Percentiles rank a stretch among this genome's conserved stretches.
Conservation (phyloP, 2,113 vertebrate genomes). For the Phrynosoma blainvillii region DNA sequence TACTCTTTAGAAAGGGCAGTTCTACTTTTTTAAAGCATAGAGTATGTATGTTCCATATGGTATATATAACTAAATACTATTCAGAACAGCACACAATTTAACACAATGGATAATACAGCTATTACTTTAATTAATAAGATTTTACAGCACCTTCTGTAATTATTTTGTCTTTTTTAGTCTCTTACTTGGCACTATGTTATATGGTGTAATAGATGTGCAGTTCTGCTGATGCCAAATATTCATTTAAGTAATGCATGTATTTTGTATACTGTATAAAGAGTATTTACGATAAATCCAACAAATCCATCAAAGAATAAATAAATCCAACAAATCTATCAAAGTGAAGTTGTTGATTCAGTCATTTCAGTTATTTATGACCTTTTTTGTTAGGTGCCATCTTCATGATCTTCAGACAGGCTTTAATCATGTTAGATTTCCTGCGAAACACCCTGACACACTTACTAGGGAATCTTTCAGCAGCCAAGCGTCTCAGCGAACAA, state of each 20-base stretch:
- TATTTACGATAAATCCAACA: not conserved
- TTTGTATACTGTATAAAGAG: not conserved
- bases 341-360: not conserved
- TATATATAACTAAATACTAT: too few species aligned
- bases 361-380: not conserved
- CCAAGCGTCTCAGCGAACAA: slow-evolving; percentile 91
- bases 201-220: not conserved
- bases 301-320: not conserved
- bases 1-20: not conserved
- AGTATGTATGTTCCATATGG: not conserved
- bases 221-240: not conserved
- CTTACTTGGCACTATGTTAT: not conserved
- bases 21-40: not conserved
- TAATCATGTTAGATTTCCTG: not conserved
- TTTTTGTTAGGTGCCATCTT: not conserved
- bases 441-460: slow-evolving; percentile 65
- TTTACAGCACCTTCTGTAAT: too few species aligned
- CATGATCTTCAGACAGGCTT: not conserved
- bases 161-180: too few species aligned
- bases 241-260: not conserved
- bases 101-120: too few species aligned
- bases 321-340: not conserved
- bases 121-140: too few species aligned
- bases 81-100: too few species aligned
- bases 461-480: slow-evolving; percentile 93